Conservation (phyloP, 2,113 vertebrate species). For the Thalassarche chlororhynchos region DNA sequence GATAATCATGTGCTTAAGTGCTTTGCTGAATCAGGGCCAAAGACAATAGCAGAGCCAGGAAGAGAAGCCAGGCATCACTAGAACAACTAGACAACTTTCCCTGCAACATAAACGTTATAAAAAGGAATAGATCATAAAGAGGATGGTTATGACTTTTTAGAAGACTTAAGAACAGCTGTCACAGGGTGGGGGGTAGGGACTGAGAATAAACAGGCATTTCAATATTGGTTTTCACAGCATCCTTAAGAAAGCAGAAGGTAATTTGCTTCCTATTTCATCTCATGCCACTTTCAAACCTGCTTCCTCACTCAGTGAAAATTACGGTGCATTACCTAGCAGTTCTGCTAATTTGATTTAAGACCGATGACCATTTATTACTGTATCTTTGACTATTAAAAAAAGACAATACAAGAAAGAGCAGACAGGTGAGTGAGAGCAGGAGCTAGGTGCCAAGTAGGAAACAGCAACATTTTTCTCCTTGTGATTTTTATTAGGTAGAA, state of each 20-base stretch:
- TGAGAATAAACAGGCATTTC: conserved; percentile 48
- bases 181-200: conserved; percentile 46
- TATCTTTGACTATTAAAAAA: conserved; percentile 1
- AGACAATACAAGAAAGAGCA: neutral
- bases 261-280: conserved; percentile 26
- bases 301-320: neutral
- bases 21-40: conserved; percentile 71
- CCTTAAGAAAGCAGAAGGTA: conserved; percentile 64
- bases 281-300: neutral
- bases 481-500: conserved; percentile 13
- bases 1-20: conserved; percentile 70
- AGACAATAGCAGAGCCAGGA: conserved; percentile 66
- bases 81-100: conserved; percentile 62
- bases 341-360: conserved; percentile 36
- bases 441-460: neutral
- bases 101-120: conserved; percentile 43
- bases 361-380: neutral
- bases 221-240: conserved; percentile 66
- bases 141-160: conserved; percentile 62
- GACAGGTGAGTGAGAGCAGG: conserved; percentile 7
- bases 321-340: neutral
- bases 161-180: conserved; percentile 73
- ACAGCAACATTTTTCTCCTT: neutral
- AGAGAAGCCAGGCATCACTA: conserved; percentile 66
- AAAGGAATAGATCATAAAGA: conserved; percentile 63